These are phyloP conservation scores for Podotricha telesiphe DNA, from an alignment of 2,888 invertebrate genomes.

Conservation along the genomic window DNA sequence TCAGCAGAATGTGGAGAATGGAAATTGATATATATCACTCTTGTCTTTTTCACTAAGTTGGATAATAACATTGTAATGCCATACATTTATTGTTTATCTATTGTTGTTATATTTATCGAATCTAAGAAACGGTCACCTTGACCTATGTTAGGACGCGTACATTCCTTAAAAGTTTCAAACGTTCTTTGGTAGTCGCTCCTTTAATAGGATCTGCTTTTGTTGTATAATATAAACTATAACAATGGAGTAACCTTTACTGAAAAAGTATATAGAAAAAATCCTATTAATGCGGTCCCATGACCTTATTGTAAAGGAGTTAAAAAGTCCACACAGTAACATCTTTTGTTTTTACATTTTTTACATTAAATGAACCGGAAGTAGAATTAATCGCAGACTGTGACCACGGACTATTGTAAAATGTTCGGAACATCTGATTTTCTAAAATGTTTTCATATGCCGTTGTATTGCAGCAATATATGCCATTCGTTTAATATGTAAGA, in stretches of 20 bases:
- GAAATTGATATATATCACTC: too few relatives aligned
- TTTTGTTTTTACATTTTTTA: too few relatives aligned
- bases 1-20: too few relatives aligned
- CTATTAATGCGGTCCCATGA: neutral
- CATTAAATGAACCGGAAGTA: too few relatives aligned
- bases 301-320: neutral
- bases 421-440: too few relatives aligned
- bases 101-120: neutral
- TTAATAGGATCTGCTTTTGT: conserved; percentile 22
- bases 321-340: too few relatives aligned
- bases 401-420: too few relatives aligned
- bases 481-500: too few relatives aligned
- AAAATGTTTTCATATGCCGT: too few relatives aligned
- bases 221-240: conserved; percentile 19
- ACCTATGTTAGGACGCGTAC: conserved; percentile 15
- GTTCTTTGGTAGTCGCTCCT: neutral
- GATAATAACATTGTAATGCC: neutral
- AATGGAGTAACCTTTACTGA: conserved; percentile 4
- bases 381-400: too few relatives aligned
- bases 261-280: neutral
- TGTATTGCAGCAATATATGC: too few relatives aligned
- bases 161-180: conserved; percentile 10
- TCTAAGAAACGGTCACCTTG: conserved; percentile 13
- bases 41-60: too few relatives aligned
- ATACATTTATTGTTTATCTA: neutral